Evolutionary conservation across 2,888 invertebrate species (phyloP).

Genomic region (Orthonevra nobilis): DNA sequence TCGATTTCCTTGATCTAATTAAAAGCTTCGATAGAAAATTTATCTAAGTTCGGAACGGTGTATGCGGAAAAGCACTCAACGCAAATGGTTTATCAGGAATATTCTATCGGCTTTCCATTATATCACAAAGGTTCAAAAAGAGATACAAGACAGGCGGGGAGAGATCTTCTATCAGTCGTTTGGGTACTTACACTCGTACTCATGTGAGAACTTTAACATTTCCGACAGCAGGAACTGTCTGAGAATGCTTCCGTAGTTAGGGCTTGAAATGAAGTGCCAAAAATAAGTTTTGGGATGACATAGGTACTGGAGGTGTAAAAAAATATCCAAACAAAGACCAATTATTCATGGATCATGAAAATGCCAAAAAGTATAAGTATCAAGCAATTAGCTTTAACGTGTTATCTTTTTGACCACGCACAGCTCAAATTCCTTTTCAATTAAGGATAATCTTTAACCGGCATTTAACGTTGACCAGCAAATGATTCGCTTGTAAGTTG

Average conservation of each 20-base stretch:
- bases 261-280: not conserved
- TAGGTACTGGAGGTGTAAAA: no score
- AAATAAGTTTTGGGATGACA: not conserved
- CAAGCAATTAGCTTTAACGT: no score
- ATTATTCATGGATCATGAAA: no score
- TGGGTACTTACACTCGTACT: not conserved
- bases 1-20: constrained; percentile 58
- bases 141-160: constrained; percentile 13
- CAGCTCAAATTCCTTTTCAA: no score
- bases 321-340: no score
- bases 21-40: constrained; percentile 36
- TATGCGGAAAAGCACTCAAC: constrained; percentile 38
- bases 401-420: no score
- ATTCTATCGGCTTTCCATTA: constrained; percentile 44
- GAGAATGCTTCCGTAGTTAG: no score
- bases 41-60: constrained; percentile 9
- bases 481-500: no score
- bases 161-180: constrained; percentile 6
- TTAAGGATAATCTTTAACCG: no score
- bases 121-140: not conserved
- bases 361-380: no score
- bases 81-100: constrained; percentile 48
- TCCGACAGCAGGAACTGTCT: constrained; percentile 8
- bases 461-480: no score
- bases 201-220: constrained; percentile 22